Evolutionary conservation across 1,140 invertebrate species (phyloP), one percentile per base, ranked within the genome.

Genomic region (Magallana ariakensis): DNA sequence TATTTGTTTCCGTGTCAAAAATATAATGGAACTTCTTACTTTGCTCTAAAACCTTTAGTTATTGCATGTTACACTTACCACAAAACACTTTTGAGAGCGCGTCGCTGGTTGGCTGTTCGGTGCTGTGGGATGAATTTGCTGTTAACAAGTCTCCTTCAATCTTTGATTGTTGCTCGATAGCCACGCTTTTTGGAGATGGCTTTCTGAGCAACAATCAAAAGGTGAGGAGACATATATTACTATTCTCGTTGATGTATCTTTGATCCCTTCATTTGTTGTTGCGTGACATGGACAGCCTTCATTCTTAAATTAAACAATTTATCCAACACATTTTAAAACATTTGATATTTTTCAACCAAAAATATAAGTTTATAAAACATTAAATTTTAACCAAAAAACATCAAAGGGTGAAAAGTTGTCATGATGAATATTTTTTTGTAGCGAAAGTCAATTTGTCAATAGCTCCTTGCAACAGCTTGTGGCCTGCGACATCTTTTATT

Each of bases 161-260:
- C 85, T 91, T 91, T 91, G 90, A 89, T 91, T 91, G 87, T 62
- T 89, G 90, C 90, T 89, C 90, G 89, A 91, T 87, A 89, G 90
- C 90, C 90, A 89, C 55, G 82, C 83, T n/a, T 62, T 57, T 85
- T 83, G 46, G 58, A 60, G 88, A 87, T 88, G 90, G 90, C 90
- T 91, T 91, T 91, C 90, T 91, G 90, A 91, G 90, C 90, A 91
- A 91, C 90, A 91, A 91, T 91, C 90, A 91, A 91, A 91, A 91
- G 89, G 89, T 91, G 90, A 89, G 90, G 89, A 91, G 90, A 89
- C 80, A 87, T 57, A 75, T 75, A 26, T 26, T 75, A 26, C 7
- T 26, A 19, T 75, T 16, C 58, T 75, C 33, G 8, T 9, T 75
- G 11, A 75, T 46, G 19, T 75, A 19, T 26, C 5, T 19, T 11